Base-by-base conservation (phyloP, 2,113 vertebrate species). In the Columba livia region DNA sequence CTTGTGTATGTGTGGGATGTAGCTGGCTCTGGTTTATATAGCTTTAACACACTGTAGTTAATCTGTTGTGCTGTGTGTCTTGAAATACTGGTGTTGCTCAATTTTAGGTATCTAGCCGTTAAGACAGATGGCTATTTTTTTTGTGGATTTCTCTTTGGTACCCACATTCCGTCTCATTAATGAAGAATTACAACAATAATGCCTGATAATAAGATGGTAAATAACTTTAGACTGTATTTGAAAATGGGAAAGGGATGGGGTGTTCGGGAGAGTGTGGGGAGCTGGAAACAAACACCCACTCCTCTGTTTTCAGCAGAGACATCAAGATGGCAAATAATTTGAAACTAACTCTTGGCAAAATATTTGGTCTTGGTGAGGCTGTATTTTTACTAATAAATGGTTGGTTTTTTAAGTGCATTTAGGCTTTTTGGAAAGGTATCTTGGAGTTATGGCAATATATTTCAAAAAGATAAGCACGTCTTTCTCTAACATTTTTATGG, bases 211-310 rank as follows among this genome's bases (percentile, higher is more conserved):
- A 74, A 25, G 23, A 24, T 54, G 10, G 23, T 42, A 79, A 84
- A 36, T 42, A 42, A 88, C 42, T 11, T 28, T 13, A 69, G 25
- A n/a, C 5, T 32, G 2, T 60, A 19, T 51, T 29, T 61, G 18
- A 79, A 60, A 78, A 40, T 2, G 48, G 44, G 24, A 67, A 66
- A 66, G 6, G 7, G 48, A 24, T 24, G 48, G 21, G 23, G 48
- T 24, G 44, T 10, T 3, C 2, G 6, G 9, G 13, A 50, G 2
- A 5, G 11, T 4, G 5, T 47, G 18, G 44, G 44, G 32, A 25
- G 32, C 10, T 50, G 48, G 20, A 50, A 10, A 24, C 23, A 50
- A 61, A 57, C 10, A 74, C 42, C 8, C 11, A 23, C 10, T 10
- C 3, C 14, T 29, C 25, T 64, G 11, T 57, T 85, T 85, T 64